Percentiles rank a stretch among this genome's conserved stretches.
Evolutionary conservation across 2,797 vertebrate genomes (phyloP).

Genomic region (Macropodus opercularis): DNA sequence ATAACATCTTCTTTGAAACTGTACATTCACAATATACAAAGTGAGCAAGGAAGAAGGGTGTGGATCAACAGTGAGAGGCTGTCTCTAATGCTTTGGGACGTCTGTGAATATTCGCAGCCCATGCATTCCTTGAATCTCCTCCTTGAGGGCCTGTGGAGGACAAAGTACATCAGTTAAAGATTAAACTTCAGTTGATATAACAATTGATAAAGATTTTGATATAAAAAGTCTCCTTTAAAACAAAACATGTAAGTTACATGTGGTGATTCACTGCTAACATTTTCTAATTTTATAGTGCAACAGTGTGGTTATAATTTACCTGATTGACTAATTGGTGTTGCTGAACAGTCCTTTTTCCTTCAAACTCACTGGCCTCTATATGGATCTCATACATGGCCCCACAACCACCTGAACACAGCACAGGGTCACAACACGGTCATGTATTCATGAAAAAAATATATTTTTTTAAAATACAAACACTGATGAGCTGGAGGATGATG

Average conservation of each 20-base stretch:
- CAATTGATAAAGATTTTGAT: no score
- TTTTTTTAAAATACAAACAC: background rate
- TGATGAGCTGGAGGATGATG: no score
- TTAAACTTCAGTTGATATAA: background rate
- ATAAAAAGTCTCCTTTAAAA: no score
- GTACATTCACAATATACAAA: conserved; percentile 33
- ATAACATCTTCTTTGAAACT: conserved; percentile 15
- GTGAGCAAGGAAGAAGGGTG: conserved; percentile 4
- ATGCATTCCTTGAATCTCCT: conserved; percentile 86
- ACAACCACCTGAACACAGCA: conserved; percentile 86
- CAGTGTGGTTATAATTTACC: conserved; percentile 73
- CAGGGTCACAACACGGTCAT: conserved; percentile 14
- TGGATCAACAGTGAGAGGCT: background rate
- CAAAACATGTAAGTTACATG: no score
- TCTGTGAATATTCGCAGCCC: conserved; percentile 86
- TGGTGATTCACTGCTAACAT: background rate
- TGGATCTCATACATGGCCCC: conserved; percentile 98
- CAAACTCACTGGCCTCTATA: conserved; percentile 93
- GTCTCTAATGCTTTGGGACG: conserved; percentile 75
- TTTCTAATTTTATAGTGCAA: background rate
- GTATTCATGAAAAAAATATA: no score
- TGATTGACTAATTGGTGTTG: conserved; percentile 95
- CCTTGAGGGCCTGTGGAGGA: conserved; percentile 81
- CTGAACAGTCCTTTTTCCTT: conserved; percentile 89
- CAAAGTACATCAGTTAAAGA: conserved; percentile 29